A percentile compares a stretch with the other conserved stretches of the same genome.
Evolutionary conservation across 2,113 vertebrate genomes (phyloP).

Genomic region (Hyperopisus bebe): DNA sequence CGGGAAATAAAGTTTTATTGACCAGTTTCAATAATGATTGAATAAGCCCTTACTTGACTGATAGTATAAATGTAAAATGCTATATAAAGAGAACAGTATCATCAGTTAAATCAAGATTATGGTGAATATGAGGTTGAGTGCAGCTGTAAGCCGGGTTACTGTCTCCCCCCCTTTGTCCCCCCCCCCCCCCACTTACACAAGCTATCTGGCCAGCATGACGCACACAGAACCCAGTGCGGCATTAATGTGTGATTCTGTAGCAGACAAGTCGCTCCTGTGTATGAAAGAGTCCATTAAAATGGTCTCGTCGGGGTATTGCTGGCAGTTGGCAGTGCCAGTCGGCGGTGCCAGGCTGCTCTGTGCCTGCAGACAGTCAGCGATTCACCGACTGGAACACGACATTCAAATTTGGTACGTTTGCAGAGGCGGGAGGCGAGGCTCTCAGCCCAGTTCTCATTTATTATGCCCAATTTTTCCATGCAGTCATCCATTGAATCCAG

Average conservation of each 20-base stretch:
- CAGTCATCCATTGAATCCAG: background rate
- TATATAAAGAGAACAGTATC: background rate
- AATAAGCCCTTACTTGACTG: background rate
- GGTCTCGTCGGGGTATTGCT: background rate
- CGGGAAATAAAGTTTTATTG: background rate
- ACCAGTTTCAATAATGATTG: background rate
- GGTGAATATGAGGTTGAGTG: background rate
- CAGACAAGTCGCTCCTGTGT: background rate
- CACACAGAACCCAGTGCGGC: background rate
- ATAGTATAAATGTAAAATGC: background rate
- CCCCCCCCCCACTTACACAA: background rate
- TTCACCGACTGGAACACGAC: background rate
- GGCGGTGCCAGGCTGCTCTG: background rate
- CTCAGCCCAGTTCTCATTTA: background rate
- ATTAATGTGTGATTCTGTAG: background rate
- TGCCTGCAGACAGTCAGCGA: background rate
- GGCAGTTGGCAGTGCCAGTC: background rate
- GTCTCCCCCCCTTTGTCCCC: background rate
- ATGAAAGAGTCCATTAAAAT: slow-evolving; percentile 1
- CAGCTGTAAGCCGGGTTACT: background rate
- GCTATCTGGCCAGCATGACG: background rate
- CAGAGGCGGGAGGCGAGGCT: background rate
- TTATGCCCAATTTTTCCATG: slow-evolving; percentile 1
- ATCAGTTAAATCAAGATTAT: background rate
- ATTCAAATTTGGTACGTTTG: background rate